These are phyloP conservation scores for Propithecus perrieri DNA, from an alignment of 2,797 vertebrate species.

Conservation along the genomic window DNA sequence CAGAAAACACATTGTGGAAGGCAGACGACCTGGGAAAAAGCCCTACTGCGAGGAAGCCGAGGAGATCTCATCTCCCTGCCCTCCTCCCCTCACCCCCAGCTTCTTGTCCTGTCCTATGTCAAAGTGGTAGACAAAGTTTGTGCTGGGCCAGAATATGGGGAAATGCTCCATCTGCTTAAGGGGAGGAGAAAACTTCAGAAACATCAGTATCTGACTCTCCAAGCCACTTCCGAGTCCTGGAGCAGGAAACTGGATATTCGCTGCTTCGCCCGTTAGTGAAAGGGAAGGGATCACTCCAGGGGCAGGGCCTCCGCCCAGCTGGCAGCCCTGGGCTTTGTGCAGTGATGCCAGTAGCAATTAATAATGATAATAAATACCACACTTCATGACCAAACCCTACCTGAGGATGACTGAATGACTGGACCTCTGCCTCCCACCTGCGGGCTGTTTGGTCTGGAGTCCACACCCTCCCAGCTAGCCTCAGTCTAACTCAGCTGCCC, in stretches of 20 bases:
- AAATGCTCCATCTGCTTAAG: not conserved
- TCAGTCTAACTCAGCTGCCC: not conserved
- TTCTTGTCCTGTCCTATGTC: not conserved
- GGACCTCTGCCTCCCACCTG: slow-evolving; percentile 29
- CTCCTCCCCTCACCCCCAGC: too few species aligned
- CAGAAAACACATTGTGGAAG: not conserved
- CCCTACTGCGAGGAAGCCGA: not conserved
- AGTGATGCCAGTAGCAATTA: slow-evolving; percentile 1
- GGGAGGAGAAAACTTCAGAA: not conserved
- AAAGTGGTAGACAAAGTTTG: not conserved
- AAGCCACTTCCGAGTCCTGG: not conserved
- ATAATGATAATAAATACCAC: slow-evolving; percentile 28
- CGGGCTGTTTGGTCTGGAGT: not conserved
- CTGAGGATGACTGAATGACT: not conserved
- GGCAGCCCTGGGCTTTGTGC: not conserved
- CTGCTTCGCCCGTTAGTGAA: not conserved
- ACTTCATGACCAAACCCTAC: slow-evolving; percentile 1
- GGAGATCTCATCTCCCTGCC: not conserved
- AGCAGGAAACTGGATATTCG: not conserved
- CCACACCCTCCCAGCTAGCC: not conserved
- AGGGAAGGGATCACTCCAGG: not conserved
- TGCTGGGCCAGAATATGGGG: not conserved
- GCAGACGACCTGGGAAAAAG: not conserved
- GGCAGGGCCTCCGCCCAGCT: not conserved
- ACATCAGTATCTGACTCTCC: not conserved